Base-by-base conservation (phyloP, 2,797 vertebrate genomes). In the Siniperca undulata region DNA sequence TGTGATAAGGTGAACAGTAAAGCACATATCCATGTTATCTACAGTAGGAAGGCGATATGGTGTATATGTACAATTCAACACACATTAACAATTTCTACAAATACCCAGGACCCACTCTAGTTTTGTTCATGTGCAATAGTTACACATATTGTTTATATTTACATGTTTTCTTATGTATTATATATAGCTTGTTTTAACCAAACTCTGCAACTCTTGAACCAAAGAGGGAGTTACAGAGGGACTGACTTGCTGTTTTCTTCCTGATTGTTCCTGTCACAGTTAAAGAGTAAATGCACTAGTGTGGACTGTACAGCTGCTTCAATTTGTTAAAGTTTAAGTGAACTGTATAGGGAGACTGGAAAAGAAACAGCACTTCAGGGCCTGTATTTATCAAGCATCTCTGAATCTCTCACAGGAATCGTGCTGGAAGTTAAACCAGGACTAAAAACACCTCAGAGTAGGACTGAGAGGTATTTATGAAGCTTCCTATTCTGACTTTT, bases 241-340 rank as follows among this genome's bases (percentile, higher is more conserved):
- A 27, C 19, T 30, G 48, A 10, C 52, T 59, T 14, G 3, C 56
- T 34, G 5, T 44, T 73, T 64, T 61, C 66, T n/a, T 48, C 34
- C 48, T 80, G 56, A 61, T 70, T 67, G 69, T 50, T 83, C 48
- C 67, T 58, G 83, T 80, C 79, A 70, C 79, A 65, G 56, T 34
- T 74, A 17, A 52, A 19, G 74, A 79, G 72, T 50, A n/a, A 77
- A 74, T 44, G 61, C 58, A 69, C 56, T 5, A 19, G 46, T 38
- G 52, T 52, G 53, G 70, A 64, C 24, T 44, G 40, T 42, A 19
- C 67, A 78, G n/a, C 58, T 19, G 68, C 38, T 82, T 84, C 72
- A 71, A 74, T 84, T 86, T 86, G 76, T 80, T 78, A 11, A 74
- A 36, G 70, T 77, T 77, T 74, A 81, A 76, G 65, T 76, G 77